phyloP scores from a whole-genome alignment of 2,888 invertebrate species.

The Eristalinus sepulchralis region DNA sequence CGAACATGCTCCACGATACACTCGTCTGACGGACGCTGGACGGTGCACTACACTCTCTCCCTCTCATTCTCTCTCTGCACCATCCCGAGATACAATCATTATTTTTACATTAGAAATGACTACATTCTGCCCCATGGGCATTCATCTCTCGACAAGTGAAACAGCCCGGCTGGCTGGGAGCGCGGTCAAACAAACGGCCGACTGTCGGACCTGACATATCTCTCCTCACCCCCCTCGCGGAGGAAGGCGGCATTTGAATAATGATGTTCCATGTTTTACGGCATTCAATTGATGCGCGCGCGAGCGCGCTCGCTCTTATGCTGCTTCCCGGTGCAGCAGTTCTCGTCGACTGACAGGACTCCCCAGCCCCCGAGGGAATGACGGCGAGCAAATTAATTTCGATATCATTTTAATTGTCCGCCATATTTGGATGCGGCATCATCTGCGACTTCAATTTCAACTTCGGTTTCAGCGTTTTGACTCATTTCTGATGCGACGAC shows the following conservation, averaged over 20 bases:
- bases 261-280: slow-evolving; percentile 64
- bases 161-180: slow-evolving; percentile 37
- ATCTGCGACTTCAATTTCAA: slow-evolving; percentile 3
- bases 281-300: slow-evolving; percentile 53
- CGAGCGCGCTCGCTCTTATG: not conserved
- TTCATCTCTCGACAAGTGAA: slow-evolving; percentile 63
- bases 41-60: slow-evolving; percentile 32
- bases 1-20: slow-evolving; percentile 3
- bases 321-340: slow-evolving; percentile 29
- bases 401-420: slow-evolving; percentile 65
- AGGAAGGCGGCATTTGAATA: slow-evolving; percentile 69
- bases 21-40: not conserved
- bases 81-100: slow-evolving; percentile 60
- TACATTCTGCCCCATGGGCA: slow-evolving; percentile 62
- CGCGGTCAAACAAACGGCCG: slow-evolving; percentile 47
- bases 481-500: not conserved
- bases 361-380: slow-evolving; percentile 29
- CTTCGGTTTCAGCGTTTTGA: slow-evolving; percentile 14
- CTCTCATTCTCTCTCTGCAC: not conserved
- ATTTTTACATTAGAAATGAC: slow-evolving; percentile 70
- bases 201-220: slow-evolving; percentile 48
- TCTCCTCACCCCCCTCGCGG: slow-evolving; percentile 32
- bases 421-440: not conserved
- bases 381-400: slow-evolving; percentile 43
- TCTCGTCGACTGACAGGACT: not conserved